phyloP scores from a whole-genome alignment of 1,140 invertebrate species.

The Philotrypesis tridentata region DNA sequence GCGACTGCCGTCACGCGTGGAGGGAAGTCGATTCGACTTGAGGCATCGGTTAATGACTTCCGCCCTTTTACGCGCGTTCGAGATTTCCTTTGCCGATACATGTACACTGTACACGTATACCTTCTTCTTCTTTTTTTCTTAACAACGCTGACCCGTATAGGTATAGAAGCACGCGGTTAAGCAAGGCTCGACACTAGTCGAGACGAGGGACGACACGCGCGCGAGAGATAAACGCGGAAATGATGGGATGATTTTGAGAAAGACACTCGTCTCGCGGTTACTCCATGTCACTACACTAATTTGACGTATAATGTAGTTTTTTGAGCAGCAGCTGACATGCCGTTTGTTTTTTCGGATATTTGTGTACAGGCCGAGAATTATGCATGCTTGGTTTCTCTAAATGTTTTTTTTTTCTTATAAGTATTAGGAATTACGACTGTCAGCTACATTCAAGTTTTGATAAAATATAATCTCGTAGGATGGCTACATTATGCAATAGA shows the following conservation, averaged over 20 bases:
- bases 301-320: conserved; percentile 9
- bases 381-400: too few relatives aligned
- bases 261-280: neutral
- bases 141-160: neutral
- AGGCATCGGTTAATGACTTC: conserved; percentile 42
- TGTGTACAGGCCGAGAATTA: too few relatives aligned
- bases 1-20: conserved; percentile 21
- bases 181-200: neutral
- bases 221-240: conserved; percentile 28
- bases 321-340: neutral
- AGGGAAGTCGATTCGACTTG: conserved; percentile 13
- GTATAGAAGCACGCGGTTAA: neutral
- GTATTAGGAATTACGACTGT: too few relatives aligned
- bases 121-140: conserved; percentile 30
- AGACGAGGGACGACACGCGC: neutral
- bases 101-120: too few relatives aligned
- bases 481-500: too few relatives aligned
- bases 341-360: neutral
- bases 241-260: conserved; percentile 36
- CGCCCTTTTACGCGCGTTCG: conserved; percentile 42
- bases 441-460: too few relatives aligned
- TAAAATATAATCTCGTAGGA: too few relatives aligned
- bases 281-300: conserved; percentile 25
- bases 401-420: too few relatives aligned
- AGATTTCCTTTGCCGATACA: conserved; percentile 44